Evolutionary conservation across 2,113 vertebrate species (phyloP), one percentile per base, ranked within the genome.

Genomic region (Colistium nudipinnis): DNA sequence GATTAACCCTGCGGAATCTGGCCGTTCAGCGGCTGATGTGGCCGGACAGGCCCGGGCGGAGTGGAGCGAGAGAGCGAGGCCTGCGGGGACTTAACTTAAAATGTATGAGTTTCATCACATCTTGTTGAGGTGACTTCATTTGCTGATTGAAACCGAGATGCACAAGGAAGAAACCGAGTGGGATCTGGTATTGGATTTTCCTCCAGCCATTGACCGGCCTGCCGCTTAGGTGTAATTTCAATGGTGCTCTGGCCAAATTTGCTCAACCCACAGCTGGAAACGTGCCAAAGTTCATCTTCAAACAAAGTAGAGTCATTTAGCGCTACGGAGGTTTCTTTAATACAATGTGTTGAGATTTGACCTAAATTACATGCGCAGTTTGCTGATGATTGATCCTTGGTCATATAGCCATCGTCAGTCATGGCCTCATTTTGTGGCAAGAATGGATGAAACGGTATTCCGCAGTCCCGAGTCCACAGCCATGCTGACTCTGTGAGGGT

Each of bases 91-190:
- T 84, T 73, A 63, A n/a, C n/a, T 87, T 89, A 81, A 90, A 90
- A 89, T 90, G 84, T 83, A 81, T 87, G 80, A 89, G 62, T 80
- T 85, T 88, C 75, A 89, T 82, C 76, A 74, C 78, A 70, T 83
- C 79, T 87, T 61, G 76, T 68, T 78, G 83, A 77, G 36, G 62
- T 71, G 13, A 65, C 68, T 87, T 88, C 51, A 87, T 88, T 81
- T 88, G 75, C 76, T 80, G 83, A 84, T 84, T 78, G 74, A 90
- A 89, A 78, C 16, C 1, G 70, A 69, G 49, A 67, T 62, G 25
- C 48, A 57, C 39, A 57, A 47, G 49, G 64, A 49, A 41, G 49
- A 30, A 20, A 51, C 74, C 28, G 69, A 81, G 80, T 78, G 74
- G 85, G 83, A 82, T 82, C 74, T 70, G 69, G 43, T 74, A 76